Base-by-base conservation (phyloP, 1,140 invertebrate species). In the Drosophila fuyamai region DNA sequence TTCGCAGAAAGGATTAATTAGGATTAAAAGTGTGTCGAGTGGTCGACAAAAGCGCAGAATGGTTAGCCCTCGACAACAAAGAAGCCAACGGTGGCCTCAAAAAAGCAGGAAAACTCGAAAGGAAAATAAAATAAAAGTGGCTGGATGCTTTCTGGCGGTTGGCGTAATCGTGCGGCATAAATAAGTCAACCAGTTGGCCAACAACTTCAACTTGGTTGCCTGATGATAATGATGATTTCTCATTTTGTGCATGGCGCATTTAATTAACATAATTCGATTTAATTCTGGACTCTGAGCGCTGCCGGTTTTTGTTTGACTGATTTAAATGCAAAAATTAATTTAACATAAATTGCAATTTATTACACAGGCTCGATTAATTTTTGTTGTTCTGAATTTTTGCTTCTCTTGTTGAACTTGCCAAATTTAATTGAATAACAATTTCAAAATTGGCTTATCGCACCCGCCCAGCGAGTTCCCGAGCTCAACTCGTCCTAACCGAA, bases 211-310 rank as follows among this genome's bases (percentile, higher is more conserved):
- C 59, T 43, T 46, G 46, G 51, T 56, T 74, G 57, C 35, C 73
- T 68, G 38, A 36, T 50, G 41, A 18, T 44, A 38, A 8, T 63
- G 23, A 36, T 48, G 44, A 68, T 70, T 71, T 58, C 75, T 48
- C 59, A 35, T 55, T 53, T 76, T 44, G 43, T 75, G 51, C 62
- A 76, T 53, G 79, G 58, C 67, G 47, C 79, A 57, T 83, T 86
- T 88, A 86, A 86, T 86, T 86, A 88, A 70, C 82, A 88, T 86
- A 88, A 88, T 86, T 86, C 73, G 63, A 79, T 82, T 62, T 76
- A 50, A 58, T 43, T 71, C 65, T 57, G 27, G 48, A 40, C 36
- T 40, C 10, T 27, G 63, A 61, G 47, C 40, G 48, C 60, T 44
- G 62, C 59, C 60, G 58, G 36, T 53, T 79, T 51, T 68, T 27